These are phyloP conservation scores for Drosophila gaucha DNA, from an alignment of 2,888 invertebrate species.

Conservation along the genomic window DNA sequence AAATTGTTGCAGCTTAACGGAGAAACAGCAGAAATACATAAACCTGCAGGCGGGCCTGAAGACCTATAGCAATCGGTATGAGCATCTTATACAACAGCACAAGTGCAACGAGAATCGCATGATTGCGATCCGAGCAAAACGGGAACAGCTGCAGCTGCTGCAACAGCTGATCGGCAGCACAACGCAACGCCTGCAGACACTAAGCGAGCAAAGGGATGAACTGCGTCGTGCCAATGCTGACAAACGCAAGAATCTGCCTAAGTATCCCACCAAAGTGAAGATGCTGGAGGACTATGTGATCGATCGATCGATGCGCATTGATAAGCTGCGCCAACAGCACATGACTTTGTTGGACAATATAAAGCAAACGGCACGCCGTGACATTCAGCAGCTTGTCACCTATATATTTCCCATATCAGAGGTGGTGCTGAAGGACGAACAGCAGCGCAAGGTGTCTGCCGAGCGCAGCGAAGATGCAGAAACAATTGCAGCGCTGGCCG, in stretches of 20 bases:
- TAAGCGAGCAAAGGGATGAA: constrained; percentile 85
- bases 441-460: constrained; percentile 54
- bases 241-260: constrained; percentile 86
- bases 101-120: constrained; percentile 85
- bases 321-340: constrained; percentile 85
- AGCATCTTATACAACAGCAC: constrained; percentile 85
- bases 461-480: constrained; percentile 79
- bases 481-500: constrained; percentile 87
- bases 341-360: constrained; percentile 86
- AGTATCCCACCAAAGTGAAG: constrained; percentile 88
- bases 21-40: constrained; percentile 87
- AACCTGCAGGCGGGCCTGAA: constrained; percentile 86
- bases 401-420: constrained; percentile 89
- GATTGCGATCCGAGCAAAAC: constrained; percentile 87
- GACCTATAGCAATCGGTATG: constrained; percentile 86
- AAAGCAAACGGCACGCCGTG: constrained; percentile 86
- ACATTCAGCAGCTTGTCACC: constrained; percentile 88
- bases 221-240: constrained; percentile 83
- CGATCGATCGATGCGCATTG: constrained; percentile 86
- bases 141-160: constrained; percentile 86
- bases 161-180: constrained; percentile 85
- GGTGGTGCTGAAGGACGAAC: constrained; percentile 82
- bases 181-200: constrained; percentile 68
- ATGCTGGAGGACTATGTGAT: constrained; percentile 87
- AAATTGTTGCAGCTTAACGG: constrained; percentile 86